Percentiles rank a stretch among this genome's conserved stretches.
These are phyloP conservation scores for Chloroceryle inda DNA, from an alignment of 2,797 vertebrate genomes.

Conservation along the genomic window DNA sequence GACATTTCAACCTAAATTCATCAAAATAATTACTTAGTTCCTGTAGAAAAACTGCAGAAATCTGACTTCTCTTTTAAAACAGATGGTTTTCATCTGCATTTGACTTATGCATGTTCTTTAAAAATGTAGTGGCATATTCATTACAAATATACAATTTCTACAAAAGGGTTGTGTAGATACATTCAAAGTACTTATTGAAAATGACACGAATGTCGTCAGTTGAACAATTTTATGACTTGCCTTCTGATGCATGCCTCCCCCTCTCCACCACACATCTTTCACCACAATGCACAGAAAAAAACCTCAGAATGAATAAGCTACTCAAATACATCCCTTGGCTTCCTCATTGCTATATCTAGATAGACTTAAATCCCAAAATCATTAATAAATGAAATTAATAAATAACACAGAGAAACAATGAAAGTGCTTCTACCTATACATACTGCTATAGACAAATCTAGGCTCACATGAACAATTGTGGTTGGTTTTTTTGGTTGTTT, in stretches of 20 bases:
- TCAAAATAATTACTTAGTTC: constrained; percentile 6
- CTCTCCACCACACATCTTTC: not conserved
- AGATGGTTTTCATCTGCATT: not conserved
- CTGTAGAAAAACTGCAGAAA: not conserved
- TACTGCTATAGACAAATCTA: not conserved
- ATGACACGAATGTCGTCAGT: not conserved
- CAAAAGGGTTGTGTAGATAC: not conserved
- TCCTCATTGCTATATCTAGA: not conserved
- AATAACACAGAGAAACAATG: not conserved
- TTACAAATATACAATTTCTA: not conserved
- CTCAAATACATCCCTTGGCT: not conserved
- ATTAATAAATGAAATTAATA: too few species aligned
- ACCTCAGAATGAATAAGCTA: not conserved
- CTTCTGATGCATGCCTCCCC: not conserved
- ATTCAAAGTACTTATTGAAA: not conserved
- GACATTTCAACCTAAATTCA: constrained; percentile 1
- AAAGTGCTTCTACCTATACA: not conserved
- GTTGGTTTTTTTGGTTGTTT: not conserved
- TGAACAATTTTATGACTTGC: not conserved
- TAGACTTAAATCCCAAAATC: not conserved
- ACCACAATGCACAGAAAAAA: constrained; percentile 10
- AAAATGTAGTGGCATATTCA: not conserved
- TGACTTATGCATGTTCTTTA: not conserved
- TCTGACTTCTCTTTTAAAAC: not conserved
- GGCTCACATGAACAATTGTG: not conserved